Base-by-base conservation (phyloP, 2,113 vertebrate genomes). In the Dermatemys mawii region DNA sequence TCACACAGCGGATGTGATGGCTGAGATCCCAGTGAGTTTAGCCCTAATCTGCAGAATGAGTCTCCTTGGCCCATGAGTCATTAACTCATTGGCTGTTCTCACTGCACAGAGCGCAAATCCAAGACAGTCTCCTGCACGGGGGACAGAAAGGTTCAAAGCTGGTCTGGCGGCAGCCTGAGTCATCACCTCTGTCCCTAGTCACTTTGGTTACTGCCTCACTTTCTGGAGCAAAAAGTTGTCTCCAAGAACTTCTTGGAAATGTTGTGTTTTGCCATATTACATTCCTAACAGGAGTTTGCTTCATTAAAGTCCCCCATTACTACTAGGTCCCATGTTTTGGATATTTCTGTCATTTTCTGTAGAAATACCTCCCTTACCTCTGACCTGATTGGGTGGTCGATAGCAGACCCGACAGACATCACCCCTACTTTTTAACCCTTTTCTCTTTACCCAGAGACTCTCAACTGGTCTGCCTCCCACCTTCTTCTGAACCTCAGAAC, bases 11-110 rank as follows among this genome's bases (percentile, higher is more conserved):
- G 17, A 50, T 19, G 27, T 4, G 84, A 50, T 27, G 54, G 78
- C 73, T 81, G 9, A 70, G 19, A 60, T 29, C 32, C 35, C 60
- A n/a, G 80, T 27, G 70, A 1, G 0, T 46, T 87, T 63, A 16
- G 19, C 2, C 80, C 38, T 11, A 76, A 80, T 76, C 46, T 86
- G 75, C 1, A 41, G 46, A 63, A 63, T 4, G 49, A 70, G 27
- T 0, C 6, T 17, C 26, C 29, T 21, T 19, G 38, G 44, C 24
- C 13, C 73, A 41, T 12, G 48, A 41, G 50, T 1, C n/a, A 10
- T 38, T 22, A 70, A 4, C 1, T 22, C 3, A 12, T n/a, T 0
- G 24, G 75, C 35, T 49, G 41, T 0, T 26, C 41, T 27, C 26
- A 2, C 41, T 0, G 17, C 57, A 76, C 49, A 26, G 29, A 84